Evolutionary conservation across 2,113 vertebrate species (phyloP), one percentile per base, ranked within the genome.

Genomic region (Indicator maculatus): DNA sequence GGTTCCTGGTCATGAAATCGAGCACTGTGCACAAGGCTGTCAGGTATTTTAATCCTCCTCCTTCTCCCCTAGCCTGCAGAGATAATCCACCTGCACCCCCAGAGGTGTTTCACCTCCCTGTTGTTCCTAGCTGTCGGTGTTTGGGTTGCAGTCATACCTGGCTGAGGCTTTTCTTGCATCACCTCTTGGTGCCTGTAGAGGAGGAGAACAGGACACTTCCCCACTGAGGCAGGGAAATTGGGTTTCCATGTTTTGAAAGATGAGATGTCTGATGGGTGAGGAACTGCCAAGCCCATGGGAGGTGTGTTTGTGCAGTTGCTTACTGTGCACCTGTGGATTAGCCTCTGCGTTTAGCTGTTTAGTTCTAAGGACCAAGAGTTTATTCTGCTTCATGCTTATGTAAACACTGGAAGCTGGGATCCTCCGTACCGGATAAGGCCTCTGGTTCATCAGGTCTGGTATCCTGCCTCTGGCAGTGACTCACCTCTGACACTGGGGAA

Each of bases 381-480:
- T 97, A 97, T 96, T 96, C 93, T 89, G 91, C 93, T 96, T 97
- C 82, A 36, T 90, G 83, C 81, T 96, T 96, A 95, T 92, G 96
- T 97, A 97, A 97, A 97, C 90, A 92, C 41, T 93, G 87, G 78
- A 95, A 91, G 91, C 86, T 95, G 10, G 61, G 92, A 61, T 96
- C 74, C 82, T 93, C 74, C 67, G 33, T 17, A 67, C 91, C 41
- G 60, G 97, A 96, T 96, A 88, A 94, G 91, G 83, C 75, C 70
- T 84, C 69, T 96, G 86, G 88, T 94, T 95, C 81, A 21, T 73
- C 83, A 89, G 77, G 72, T 79, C 88, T 89, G 89, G 71, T 88
- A 16, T 39, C 72, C 78, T 94, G 94, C 77, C 92, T 86, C 93
- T 93, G 94, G 93, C 75, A 83, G 79, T 94, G 86, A 94, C 93